Evolutionary conservation across 1,140 invertebrate genomes (phyloP).

Genomic region (Onthophagus taurus): DNA sequence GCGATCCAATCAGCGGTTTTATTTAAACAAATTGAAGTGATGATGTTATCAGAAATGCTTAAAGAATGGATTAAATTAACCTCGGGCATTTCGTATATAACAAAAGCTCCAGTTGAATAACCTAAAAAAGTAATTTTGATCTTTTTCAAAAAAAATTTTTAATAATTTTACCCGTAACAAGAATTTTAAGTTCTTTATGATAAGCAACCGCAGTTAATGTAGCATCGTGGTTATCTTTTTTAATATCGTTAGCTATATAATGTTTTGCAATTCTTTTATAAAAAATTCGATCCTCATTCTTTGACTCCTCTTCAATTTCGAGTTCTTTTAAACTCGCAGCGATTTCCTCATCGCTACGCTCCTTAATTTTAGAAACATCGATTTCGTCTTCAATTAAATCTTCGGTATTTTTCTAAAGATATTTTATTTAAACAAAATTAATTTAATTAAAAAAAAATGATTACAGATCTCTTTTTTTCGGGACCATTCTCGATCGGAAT

Average conservation of each 20-base stretch:
- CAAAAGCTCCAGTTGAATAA: constrained; percentile 75
- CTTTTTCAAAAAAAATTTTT: no score
- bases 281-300: constrained; percentile 44
- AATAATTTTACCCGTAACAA: constrained; percentile 57
- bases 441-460: background rate
- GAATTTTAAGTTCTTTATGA: constrained; percentile 64
- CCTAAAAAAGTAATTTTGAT: constrained; percentile 37
- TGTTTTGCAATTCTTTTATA: constrained; percentile 62
- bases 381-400: constrained; percentile 51
- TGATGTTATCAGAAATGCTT: constrained; percentile 70
- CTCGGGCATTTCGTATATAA: constrained; percentile 87
- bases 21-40: constrained; percentile 76
- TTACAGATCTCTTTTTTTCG: constrained; percentile 20
- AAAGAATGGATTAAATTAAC: constrained; percentile 87
- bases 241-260: constrained; percentile 60
- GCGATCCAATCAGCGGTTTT: constrained; percentile 91
- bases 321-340: constrained; percentile 41
- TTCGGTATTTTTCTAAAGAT: constrained; percentile 24
- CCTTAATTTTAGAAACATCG: constrained; percentile 38
- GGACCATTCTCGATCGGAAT: constrained; percentile 34
- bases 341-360: constrained; percentile 41
- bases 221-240: constrained; percentile 49
- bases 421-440: background rate
- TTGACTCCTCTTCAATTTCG: constrained; percentile 35
- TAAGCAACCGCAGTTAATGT: constrained; percentile 69